A percentile compares a stretch with the other conserved stretches of the same genome.
phyloP scores from a whole-genome alignment of 2,797 vertebrate species.

The Cirrhinus molitorella region DNA sequence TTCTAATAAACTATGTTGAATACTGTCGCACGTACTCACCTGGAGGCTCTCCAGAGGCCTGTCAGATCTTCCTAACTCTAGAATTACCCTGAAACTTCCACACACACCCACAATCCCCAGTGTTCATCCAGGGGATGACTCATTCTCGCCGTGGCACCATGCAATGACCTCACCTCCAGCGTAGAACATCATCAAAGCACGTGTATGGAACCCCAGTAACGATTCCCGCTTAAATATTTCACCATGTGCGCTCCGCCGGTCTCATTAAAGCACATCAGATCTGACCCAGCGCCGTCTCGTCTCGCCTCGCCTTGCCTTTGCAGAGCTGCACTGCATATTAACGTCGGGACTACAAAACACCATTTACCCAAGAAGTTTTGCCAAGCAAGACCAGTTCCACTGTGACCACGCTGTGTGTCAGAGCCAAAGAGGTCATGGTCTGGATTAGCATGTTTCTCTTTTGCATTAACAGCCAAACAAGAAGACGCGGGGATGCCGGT shows the following conservation, averaged over 20 bases:
- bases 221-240: slow-evolving; percentile 45
- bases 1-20: slow-evolving; percentile 17
- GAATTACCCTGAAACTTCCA: background rate
- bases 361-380: slow-evolving; percentile 28
- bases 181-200: slow-evolving; percentile 40
- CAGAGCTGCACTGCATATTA: slow-evolving; percentile 30
- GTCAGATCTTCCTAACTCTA: slow-evolving; percentile 30
- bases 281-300: slow-evolving; percentile 1
- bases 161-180: slow-evolving; percentile 53
- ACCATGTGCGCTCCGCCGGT: background rate
- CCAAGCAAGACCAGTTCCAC: background rate
- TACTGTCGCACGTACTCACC: slow-evolving; percentile 3
- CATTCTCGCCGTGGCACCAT: slow-evolving; percentile 13
- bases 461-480: slow-evolving; percentile 10
- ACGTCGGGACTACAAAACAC: slow-evolving; percentile 22
- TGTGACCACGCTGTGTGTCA: background rate
- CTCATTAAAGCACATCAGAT: slow-evolving; percentile 51
- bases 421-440: background rate
- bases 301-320: too few relatives aligned
- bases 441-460: slow-evolving; percentile 29
- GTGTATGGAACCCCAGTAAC: slow-evolving; percentile 31
- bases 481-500: background rate
- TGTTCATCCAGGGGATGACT: slow-evolving; percentile 47
- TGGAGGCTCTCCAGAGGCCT: slow-evolving; percentile 24
- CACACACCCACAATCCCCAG: slow-evolving; percentile 3